Base-by-base conservation (phyloP, 2,797 vertebrate species). In the Oophaga sylvatica region DNA sequence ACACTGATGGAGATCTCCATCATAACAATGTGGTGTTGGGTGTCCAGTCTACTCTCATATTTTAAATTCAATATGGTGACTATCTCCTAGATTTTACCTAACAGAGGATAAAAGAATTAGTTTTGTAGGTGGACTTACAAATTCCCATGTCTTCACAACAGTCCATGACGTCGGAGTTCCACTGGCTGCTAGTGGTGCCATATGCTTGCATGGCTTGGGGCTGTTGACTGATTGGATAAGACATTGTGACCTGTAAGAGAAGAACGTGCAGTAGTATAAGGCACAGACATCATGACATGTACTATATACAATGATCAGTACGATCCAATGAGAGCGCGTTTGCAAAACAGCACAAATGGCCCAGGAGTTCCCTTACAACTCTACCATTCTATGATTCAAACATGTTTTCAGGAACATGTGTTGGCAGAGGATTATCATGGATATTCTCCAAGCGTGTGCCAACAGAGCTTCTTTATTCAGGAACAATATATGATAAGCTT, bases 131-230 rank as follows among this genome's bases (percentile, higher is more conserved):
- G 20, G 8, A 86, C 87, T 86, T 86, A 89, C 87, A 89, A 73
- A 86, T 63, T 29, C 84, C 84, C 79, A 89, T 79, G 80, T 89
- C 87, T 22, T 89, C 87, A 26, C 70, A 89, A 35, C 87, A 89
- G 84, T 89, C 87, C 35, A 86, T 60, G 22, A 89, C 84, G 2
- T 89, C 87, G 20, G 87, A 89, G 75, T 82, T 59, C 87, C 87
- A 89, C 48, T 89, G 79, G 80, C 53, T 86, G 70, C 29, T 81
- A n/a, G 29, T 86, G 31, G 70, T n/a, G n/a, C 8, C 22, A n/a
- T 86, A 86, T 1, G 41, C 59, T 31, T 88, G 87, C 19, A 78
- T 56, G 5, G 57, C 80, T 60, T 89, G 87, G 16, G 87, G 87
- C 71, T 89, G 87, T 7, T 29, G 0, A 12, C 13, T 67, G 45